Conservation (phyloP, 1,140 invertebrate species). For the Yoshiicerus persimilis region DNA sequence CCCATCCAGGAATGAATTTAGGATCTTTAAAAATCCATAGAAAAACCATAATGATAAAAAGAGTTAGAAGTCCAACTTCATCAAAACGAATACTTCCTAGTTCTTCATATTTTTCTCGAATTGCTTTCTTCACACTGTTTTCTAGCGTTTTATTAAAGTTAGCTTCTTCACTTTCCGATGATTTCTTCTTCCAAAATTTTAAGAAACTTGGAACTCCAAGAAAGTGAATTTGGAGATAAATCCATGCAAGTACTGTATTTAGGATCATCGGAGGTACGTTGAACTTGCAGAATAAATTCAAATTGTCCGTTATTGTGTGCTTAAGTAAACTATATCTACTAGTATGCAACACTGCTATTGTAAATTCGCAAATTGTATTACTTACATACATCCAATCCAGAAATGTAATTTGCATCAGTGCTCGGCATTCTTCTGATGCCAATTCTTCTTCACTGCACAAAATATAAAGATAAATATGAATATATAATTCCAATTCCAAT, state of each 20-base stretch:
- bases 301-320: neutral
- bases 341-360: too few species aligned
- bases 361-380: neutral
- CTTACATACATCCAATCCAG: conserved; percentile 63
- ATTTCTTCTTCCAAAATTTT: conserved; percentile 26
- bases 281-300: conserved; percentile 54
- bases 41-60: conserved; percentile 76
- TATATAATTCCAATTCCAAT: too few species aligned
- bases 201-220: conserved; percentile 62
- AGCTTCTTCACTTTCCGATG: neutral
- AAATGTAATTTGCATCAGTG: conserved; percentile 42
- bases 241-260: conserved; percentile 70
- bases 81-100: conserved; percentile 79
- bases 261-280: conserved; percentile 68
- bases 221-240: conserved; percentile 67
- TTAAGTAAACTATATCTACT: too few species aligned
- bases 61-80: conserved; percentile 70
- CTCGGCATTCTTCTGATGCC: conserved; percentile 24
- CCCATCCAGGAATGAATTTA: conserved; percentile 62
- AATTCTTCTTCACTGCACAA: neutral
- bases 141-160: conserved; percentile 33
- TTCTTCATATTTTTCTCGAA: conserved; percentile 71
- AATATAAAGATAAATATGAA: too few species aligned
- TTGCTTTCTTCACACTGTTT: conserved; percentile 56
- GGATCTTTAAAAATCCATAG: conserved; percentile 88